Percentiles rank a stretch among this genome's conserved stretches.
phyloP scores from a whole-genome alignment of 2,113 vertebrate genomes.

The Epinephelus lanceolatus region DNA sequence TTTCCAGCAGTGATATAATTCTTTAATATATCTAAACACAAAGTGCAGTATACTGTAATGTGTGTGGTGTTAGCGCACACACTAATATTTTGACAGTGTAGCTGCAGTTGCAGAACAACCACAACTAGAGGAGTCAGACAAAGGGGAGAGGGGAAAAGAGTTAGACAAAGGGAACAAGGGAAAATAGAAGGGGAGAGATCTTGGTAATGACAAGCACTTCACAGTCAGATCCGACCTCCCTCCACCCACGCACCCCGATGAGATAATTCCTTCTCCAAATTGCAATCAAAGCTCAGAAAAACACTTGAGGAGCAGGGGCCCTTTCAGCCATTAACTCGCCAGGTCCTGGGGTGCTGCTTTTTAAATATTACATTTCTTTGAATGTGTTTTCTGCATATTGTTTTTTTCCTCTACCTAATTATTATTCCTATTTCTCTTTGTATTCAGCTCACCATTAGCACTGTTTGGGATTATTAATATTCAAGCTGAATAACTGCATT shows the following conservation, averaged over 20 bases:
- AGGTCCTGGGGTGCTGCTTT: slow-evolving; percentile 78
- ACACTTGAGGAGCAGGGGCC: slow-evolving; percentile 81
- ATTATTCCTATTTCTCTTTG: slow-evolving; percentile 60
- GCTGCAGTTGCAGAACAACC: slow-evolving; percentile 53
- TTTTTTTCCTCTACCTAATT: slow-evolving; percentile 56
- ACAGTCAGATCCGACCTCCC: slow-evolving; percentile 81
- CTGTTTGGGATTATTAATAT: slow-evolving; percentile 49
- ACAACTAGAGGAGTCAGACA: slow-evolving; percentile 55
- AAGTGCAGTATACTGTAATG: neutral
- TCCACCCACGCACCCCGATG: slow-evolving; percentile 79
- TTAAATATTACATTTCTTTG: slow-evolving; percentile 75
- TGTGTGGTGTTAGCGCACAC: slow-evolving; percentile 10
- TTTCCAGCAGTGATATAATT: too few relatives aligned
- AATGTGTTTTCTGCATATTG: slow-evolving; percentile 63
- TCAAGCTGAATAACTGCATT: slow-evolving; percentile 49
- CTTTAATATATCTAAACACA: neutral
- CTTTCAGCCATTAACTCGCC: slow-evolving; percentile 83
- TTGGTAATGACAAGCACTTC: slow-evolving; percentile 83
- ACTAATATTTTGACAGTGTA: slow-evolving; percentile 49
- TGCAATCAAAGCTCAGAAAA: slow-evolving; percentile 86
- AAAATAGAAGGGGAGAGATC: slow-evolving; percentile 71
- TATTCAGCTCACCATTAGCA: slow-evolving; percentile 40
- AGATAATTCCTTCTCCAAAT: slow-evolving; percentile 87
- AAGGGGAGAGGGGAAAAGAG: slow-evolving; percentile 52
- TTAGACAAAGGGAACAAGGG: slow-evolving; percentile 68